Conservation (phyloP, 2,888 invertebrate genomes). For the Hofmannophila pseudospretella region DNA sequence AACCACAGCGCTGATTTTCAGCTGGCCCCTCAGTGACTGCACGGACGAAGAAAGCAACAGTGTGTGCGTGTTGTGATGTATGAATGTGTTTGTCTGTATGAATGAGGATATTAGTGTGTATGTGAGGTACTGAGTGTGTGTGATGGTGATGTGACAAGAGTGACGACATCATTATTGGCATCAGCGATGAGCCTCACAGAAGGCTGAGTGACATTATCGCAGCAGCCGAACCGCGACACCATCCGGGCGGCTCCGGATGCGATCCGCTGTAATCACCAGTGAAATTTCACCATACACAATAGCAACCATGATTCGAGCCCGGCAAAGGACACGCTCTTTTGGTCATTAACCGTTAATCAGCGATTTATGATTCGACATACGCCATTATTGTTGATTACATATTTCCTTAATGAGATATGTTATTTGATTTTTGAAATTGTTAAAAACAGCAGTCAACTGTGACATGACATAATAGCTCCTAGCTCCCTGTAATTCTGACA, state of each 20-base stretch:
- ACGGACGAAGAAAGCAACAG: no score
- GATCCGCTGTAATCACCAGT: conserved; percentile 68
- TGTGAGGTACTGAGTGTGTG: no score
- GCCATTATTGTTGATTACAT: conserved; percentile 44
- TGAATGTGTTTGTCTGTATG: no score
- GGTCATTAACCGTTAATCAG: conserved; percentile 55
- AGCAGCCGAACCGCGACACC: conserved; percentile 63
- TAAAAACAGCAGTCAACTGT: conserved; percentile 5
- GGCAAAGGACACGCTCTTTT: conserved; percentile 63
- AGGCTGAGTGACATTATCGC: conserved; percentile 40
- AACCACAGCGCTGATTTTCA: no score
- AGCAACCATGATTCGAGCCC: conserved; percentile 39
- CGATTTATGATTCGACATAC: conserved; percentile 39
- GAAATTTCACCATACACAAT: conserved; percentile 72
- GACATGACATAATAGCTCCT: conserved; percentile 9
- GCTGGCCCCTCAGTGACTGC: no score
- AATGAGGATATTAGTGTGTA: no score
- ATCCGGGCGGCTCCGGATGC: conserved; percentile 67
- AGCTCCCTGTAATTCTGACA: background rate
- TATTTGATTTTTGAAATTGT: conserved; percentile 27
- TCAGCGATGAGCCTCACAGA: conserved; percentile 19
- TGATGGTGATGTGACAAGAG: no score
- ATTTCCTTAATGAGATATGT: conserved; percentile 44
- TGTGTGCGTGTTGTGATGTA: no score
- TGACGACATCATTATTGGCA: conserved; percentile 17